Evolutionary conservation across 35 echinoderm and acorn worm genomes (phyloP), one percentile per base, ranked within the genome.

Genomic region (Lytechinus variegatus): DNA sequence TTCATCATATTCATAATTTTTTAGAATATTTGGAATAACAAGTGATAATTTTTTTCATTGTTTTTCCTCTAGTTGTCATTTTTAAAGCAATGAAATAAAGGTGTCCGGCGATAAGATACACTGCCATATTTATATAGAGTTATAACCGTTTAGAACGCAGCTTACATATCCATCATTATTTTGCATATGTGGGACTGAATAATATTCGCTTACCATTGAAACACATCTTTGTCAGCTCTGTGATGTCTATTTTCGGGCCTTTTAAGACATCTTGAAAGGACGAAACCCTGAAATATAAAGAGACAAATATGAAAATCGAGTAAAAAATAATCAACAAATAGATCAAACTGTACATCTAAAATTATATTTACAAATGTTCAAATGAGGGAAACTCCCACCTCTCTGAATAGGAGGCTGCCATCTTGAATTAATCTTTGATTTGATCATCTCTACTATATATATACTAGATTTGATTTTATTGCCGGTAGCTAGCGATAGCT

Each of bases 211-310:
- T 94, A 97, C 97, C 97, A 93, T 92, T 97, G 29, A 96, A 96
- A 89, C 97, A 97, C 89, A 97, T 94, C 52, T 95, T 94, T 55
- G 88, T 72, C 94, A 97, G 91, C 61, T 94, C 94, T 12, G 95
- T 86, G 54, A 96, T 9, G 53, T 97, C 94, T 52, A 97, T 96
- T 91, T 92, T 92, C 24, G 95, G 95, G 28, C 87, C 94, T 86
- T 94, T 92, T 54, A 97, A 54, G 56, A 96, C 89, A 12, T 97
- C 97, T 86, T 97, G 21, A 44, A 97, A 97, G 12, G 92, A 66
- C 27, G 95, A 93, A 55, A 97, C 93, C 55, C 97, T 97, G 95
- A 24, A 86, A 89, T 24, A 86, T 28, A 51, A 94, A 71, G 27
- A 72, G 61, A 95, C 4, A 52, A 52, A 90, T 52, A 90, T 6